Evolutionary conservation across 2,888 invertebrate species (phyloP).

Genomic region (Pristionchus exspectatus): DNA sequence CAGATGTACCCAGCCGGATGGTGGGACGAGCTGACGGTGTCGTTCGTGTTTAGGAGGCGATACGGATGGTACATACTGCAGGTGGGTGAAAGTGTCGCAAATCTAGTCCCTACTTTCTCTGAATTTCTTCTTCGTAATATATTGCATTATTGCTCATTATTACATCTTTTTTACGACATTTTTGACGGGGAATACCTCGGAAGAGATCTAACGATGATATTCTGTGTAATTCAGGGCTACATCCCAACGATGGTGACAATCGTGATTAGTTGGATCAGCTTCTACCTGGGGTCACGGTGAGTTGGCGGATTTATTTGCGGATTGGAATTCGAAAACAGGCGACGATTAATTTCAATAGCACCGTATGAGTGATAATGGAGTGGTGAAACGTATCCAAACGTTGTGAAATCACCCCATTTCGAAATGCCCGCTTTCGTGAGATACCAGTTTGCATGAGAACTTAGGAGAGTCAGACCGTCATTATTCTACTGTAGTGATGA

Average conservation of each 20-base stretch:
- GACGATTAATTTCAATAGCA: neutral
- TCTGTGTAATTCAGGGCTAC: slow-evolving; percentile 60
- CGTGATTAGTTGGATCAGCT: slow-evolving; percentile 79
- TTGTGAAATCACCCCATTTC: too few species aligned
- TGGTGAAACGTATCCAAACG: neutral
- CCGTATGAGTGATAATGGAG: neutral
- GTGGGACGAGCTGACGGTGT: slow-evolving; percentile 79
- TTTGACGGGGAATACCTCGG: too few species aligned
- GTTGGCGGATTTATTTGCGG: neutral
- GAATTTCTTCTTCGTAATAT: too few species aligned
- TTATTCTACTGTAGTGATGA: too few species aligned
- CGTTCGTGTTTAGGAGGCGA: slow-evolving; percentile 77
- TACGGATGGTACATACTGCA: slow-evolving; percentile 79
- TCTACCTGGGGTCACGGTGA: slow-evolving; percentile 77
- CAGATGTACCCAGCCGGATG: slow-evolving; percentile 77
- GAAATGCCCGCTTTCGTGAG: too few species aligned
- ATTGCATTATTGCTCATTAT: too few species aligned
- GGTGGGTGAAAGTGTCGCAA: too few species aligned
- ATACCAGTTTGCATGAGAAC: too few species aligned
- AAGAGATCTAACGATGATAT: too few species aligned
- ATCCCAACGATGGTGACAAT: slow-evolving; percentile 79
- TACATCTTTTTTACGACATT: too few species aligned
- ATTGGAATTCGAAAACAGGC: neutral
- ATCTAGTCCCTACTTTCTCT: too few species aligned
- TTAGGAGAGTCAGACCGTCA: too few species aligned